These are phyloP conservation scores for Polietes domitor DNA, from an alignment of 2,888 invertebrate species.

Conservation along the genomic window DNA sequence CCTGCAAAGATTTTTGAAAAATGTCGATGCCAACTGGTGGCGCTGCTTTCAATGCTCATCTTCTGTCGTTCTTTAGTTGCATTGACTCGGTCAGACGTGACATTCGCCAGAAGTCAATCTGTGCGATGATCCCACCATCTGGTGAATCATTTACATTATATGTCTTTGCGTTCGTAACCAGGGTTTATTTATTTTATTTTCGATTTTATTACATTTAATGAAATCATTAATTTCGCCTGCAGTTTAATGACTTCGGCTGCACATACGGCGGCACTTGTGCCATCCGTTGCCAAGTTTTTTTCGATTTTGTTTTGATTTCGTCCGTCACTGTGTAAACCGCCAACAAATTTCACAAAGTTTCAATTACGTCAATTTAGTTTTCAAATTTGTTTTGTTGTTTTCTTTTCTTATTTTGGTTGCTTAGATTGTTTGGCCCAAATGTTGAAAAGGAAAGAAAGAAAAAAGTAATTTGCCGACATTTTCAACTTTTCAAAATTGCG, in stretches of 20 bases:
- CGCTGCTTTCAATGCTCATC: background rate
- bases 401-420: background rate
- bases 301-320: slow-evolving; percentile 5
- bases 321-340: background rate
- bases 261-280: background rate
- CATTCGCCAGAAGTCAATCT: background rate
- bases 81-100: slow-evolving; percentile 10
- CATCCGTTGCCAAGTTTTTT: slow-evolving; percentile 2
- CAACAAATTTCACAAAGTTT: slow-evolving; percentile 10
- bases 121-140: background rate
- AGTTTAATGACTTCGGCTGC: slow-evolving; percentile 49
- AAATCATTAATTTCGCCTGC: slow-evolving; percentile 40
- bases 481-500: background rate
- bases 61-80: background rate
- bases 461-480: slow-evolving; percentile 12
- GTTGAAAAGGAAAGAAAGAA: background rate
- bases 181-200: background rate
- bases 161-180: too few species aligned
- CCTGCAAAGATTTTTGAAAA: background rate
- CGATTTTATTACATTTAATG: slow-evolving; percentile 41
- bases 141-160: slow-evolving; percentile 4
- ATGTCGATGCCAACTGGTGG: background rate
- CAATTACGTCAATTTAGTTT: slow-evolving; percentile 34
- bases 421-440: slow-evolving; percentile 12
- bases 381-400: slow-evolving; percentile 12